phyloP scores from a whole-genome alignment of 2,888 invertebrate species.

The Macrophya annulata region DNA sequence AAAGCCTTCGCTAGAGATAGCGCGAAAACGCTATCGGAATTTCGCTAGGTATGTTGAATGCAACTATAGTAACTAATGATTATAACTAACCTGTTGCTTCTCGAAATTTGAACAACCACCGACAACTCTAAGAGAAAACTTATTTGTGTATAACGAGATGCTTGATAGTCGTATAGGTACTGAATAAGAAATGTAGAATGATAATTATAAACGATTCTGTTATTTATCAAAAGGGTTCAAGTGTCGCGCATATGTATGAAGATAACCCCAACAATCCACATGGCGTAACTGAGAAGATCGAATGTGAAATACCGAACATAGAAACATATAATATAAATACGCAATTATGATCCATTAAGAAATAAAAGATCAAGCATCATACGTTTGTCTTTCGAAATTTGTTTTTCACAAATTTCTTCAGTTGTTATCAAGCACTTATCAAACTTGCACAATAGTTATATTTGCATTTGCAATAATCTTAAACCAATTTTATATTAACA shows the following conservation, averaged over 20 bases:
- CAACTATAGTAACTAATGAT: background rate
- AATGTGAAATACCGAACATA: background rate
- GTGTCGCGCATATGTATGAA: background rate
- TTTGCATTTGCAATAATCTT: background rate
- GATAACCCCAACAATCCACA: conserved; percentile 41
- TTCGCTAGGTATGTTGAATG: too few species aligned
- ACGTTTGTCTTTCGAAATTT: conserved; percentile 23
- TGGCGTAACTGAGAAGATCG: background rate
- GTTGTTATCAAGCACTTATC: conserved; percentile 1
- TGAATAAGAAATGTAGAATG: background rate
- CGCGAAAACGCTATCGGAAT: too few species aligned
- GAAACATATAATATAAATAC: background rate
- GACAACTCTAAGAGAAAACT: background rate
- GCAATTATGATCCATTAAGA: background rate
- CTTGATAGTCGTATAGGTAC: background rate
- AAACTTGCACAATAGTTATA: conserved; percentile 18
- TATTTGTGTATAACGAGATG: background rate
- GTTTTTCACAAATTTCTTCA: conserved; percentile 11
- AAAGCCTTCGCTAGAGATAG: too few species aligned
- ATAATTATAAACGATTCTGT: background rate
- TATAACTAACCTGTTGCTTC: conserved; percentile 29
- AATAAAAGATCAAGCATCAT: conserved; percentile 24
- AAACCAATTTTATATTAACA: background rate
- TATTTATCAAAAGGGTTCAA: conserved; percentile 21
- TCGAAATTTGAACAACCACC: background rate